Base-by-base conservation (phyloP, 2,888 invertebrate genomes). In the Entomobrya proxima region DNA sequence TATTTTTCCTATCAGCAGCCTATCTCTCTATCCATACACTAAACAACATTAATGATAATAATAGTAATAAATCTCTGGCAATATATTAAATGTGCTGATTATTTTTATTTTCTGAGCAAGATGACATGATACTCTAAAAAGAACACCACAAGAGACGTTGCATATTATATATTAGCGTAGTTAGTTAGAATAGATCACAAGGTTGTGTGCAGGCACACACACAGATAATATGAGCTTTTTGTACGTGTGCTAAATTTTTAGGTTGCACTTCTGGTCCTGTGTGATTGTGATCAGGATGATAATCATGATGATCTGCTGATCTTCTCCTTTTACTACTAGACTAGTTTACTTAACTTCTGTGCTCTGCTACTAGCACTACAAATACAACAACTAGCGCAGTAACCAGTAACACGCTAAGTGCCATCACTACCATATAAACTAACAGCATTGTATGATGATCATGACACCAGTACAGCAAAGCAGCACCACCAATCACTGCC, bases 241-340 rank as follows among this genome's bases (percentile, higher is more conserved):
- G n/a, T n/a, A n/a, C n/a, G 40, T 7, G 40, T 13, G 47, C n/a
- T 47, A 9, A 47, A 9, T 5, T 13, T 47, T 13, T n/a, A 15
- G 47, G 7, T n/a, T 47, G 5, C 47, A 47, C 47, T n/a, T 15
- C 47, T 47, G 47, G 55, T 58, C 18, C 24, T 32, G 15, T n/a
- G n/a, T n/a, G n/a, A n/a, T n/a, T n/a, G n/a, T n/a, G n/a, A n/a
- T n/a, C n/a, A n/a, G n/a, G n/a, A n/a, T n/a, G n/a, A n/a, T n/a
- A n/a, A n/a, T n/a, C n/a, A 58, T 24, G 58, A 58, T 58, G 58
- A 58, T 58, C 58, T 58, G 58, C 30, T 58, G 30, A 58, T 58
- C 58, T 58, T 9, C 32, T 32, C 58, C 58, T n/a, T n/a, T n/a
- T n/a, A n/a, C n/a, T n/a, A n/a, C n/a, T 32, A 58, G 27, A 18